Evolutionary conservation across 2,888 invertebrate genomes (phyloP), one percentile per base, ranked within the genome.

Genomic region (Rapana venosa): DNA sequence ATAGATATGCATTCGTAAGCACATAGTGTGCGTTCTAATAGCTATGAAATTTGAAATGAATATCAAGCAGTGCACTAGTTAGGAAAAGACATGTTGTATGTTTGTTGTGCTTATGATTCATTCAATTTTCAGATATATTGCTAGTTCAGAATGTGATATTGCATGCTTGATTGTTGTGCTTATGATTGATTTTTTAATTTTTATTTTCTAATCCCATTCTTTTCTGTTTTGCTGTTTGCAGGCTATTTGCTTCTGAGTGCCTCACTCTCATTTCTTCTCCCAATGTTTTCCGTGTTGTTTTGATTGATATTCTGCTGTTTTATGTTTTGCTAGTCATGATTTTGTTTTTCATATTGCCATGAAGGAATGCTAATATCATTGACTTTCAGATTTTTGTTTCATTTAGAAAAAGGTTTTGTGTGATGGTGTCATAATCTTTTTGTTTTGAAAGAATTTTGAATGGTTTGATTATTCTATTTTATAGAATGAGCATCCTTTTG

Each of bases 141-240:
- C 47, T 47, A 47, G 47, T 47, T 47, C 8, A 8, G 47, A 47
- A 47, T 2, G 8, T 5, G 47, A 47, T 47, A 47, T 47, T 47
- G 47, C 47, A 47, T 47, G 47, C 47, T 47, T 47, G 8, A 47
- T n/a, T 47, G 47, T 47, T 47, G 47, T 47, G 47, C 47, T 47
- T 47, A 47, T 5, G 47, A 47, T 47, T 47, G 4, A 47, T 2
- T 47, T 47, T 47, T 47, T 8, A 47, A n/a, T n/a, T n/a, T 77
- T 56, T 2, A 30, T 77, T 86, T 77, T 32, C 26, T 20, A 26
- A 83, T 83, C 5, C 17, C 22, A 47, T 36, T 61, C 66, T 26
- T 47, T 36, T 86, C n/a, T 66, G 66, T 81, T 66, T 66, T 87
- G 87, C 35, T 90, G 30, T 83, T 81, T 35, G 58, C 70, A 90